Base-by-base conservation (phyloP, 2,888 invertebrate genomes). In the Acrobasis suavella region DNA sequence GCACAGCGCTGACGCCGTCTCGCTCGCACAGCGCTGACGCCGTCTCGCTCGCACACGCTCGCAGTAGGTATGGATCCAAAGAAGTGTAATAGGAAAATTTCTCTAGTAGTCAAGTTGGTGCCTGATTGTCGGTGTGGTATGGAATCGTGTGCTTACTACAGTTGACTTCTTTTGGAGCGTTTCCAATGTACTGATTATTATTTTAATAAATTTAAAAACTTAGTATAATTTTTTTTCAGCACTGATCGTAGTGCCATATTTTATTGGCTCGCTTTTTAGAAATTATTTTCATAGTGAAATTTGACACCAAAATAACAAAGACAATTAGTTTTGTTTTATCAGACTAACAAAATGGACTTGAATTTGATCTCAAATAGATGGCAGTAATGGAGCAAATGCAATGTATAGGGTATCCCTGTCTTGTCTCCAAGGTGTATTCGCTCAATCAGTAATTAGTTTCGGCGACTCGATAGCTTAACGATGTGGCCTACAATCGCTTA, bases 151-250 rank as follows among this genome's bases (percentile, higher is more conserved):
- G 80, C 80, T 79, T 69, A 69, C 72, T 71, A 75, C 80, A 77
- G 76, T 78, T 77, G 76, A 82, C 76, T 82, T 82, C 80, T 75
- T 80, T 83, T 87, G 88, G 87, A 88, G 76, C 73, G 74, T 78
- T 83, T 89, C 89, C 91, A 89, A 88, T 81, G 92, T 88, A 92
- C 92, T 92, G 92, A 92, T 91, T 90, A 85, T 85, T 81, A 82
- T 79, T 83, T 81, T 81, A 82, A 78, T 82, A 82, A 87, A 86
- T 85, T 85, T 77, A 77, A 79, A 82, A 78, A 77, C 70, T 79
- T 90, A 89, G 89, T 80, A 56, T 89, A 87, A 90, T 91, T 87
- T 85, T n/a, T 52, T 83, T 78, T 80, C 86, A 84, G 91, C 92
- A 91, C 92, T 92, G 92, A 91, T 75, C 60, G 75, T 79, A 89